A percentile compares a stretch with the other conserved stretches of the same genome.
Conservation (phyloP, 2,888 invertebrate species). For the Drosophila barbarae region DNA sequence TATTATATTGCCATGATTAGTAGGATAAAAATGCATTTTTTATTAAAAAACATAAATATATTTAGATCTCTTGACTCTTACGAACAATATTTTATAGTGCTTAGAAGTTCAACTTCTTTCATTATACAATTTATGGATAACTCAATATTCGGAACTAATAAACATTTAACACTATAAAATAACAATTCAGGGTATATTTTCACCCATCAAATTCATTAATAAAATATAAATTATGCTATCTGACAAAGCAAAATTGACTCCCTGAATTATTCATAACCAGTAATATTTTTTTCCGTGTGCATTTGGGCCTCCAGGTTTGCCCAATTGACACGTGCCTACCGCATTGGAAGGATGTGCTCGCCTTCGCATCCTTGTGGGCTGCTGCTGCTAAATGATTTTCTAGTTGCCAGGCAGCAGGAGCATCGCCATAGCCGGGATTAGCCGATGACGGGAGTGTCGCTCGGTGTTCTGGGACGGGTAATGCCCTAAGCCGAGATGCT, state of each 20-base stretch:
- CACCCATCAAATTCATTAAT: background rate
- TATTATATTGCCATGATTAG: too few relatives aligned
- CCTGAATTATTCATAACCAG: background rate
- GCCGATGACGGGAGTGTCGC: constrained; percentile 71
- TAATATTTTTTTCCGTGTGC: background rate
- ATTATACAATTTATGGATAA: background rate
- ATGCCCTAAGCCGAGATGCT: constrained; percentile 61
- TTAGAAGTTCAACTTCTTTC: background rate
- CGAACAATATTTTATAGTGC: too few relatives aligned
- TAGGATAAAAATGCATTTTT: too few relatives aligned
- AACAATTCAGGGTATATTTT: background rate
- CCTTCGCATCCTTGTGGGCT: constrained; percentile 46
- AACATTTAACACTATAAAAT: background rate
- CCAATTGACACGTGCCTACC: constrained; percentile 75
- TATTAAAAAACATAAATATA: too few relatives aligned
- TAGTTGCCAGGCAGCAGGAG: constrained; percentile 62
- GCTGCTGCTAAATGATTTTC: constrained; percentile 75
- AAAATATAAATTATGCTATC: background rate
- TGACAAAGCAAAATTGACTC: background rate
- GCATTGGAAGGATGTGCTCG: constrained; percentile 33
- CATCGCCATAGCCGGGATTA: constrained; percentile 62
- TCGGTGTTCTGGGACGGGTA: constrained; percentile 22
- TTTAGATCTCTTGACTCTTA: too few relatives aligned
- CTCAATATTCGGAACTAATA: background rate
- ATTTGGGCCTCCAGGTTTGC: constrained; percentile 40